These are phyloP conservation scores for Mohoua ochrocephala DNA, from an alignment of 2,113 vertebrate genomes.

Conservation along the genomic window DNA sequence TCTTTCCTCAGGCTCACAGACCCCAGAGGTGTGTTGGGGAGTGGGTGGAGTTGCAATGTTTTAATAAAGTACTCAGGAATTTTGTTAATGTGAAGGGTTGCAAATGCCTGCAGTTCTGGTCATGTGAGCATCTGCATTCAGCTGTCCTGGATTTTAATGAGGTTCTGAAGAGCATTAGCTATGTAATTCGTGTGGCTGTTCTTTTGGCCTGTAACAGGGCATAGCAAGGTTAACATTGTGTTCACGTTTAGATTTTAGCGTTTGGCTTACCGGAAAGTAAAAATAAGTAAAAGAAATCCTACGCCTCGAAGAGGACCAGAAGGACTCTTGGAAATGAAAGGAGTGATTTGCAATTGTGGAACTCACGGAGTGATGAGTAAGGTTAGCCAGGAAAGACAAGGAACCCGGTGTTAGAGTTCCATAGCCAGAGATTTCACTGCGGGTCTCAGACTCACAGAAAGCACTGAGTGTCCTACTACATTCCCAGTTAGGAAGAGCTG, in stretches of 20 bases:
- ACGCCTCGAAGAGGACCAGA: background rate
- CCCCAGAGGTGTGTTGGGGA: background rate
- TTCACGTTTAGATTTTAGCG: background rate
- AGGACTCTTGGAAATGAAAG: background rate
- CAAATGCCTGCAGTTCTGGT: background rate
- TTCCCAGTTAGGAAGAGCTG: background rate
- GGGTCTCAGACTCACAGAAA: background rate
- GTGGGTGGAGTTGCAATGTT: background rate
- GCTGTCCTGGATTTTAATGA: background rate
- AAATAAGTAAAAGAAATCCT: background rate
- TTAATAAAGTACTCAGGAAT: constrained; percentile 2
- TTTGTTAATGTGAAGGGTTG: background rate
- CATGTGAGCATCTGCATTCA: background rate
- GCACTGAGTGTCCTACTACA: background rate
- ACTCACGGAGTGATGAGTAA: background rate
- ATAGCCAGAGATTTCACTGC: background rate
- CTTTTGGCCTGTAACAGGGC: background rate
- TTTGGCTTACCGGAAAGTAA: background rate
- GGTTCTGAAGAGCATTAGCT: background rate
- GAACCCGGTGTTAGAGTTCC: background rate
- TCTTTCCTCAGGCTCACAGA: background rate
- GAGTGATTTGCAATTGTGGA: background rate
- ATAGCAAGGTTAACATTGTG: background rate
- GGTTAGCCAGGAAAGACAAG: background rate
- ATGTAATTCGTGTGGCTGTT: background rate